Percentiles rank a stretch among this genome's conserved stretches.
Conservation (phyloP, 2,113 vertebrate species). For the Chaetorhynchus papuensis region DNA sequence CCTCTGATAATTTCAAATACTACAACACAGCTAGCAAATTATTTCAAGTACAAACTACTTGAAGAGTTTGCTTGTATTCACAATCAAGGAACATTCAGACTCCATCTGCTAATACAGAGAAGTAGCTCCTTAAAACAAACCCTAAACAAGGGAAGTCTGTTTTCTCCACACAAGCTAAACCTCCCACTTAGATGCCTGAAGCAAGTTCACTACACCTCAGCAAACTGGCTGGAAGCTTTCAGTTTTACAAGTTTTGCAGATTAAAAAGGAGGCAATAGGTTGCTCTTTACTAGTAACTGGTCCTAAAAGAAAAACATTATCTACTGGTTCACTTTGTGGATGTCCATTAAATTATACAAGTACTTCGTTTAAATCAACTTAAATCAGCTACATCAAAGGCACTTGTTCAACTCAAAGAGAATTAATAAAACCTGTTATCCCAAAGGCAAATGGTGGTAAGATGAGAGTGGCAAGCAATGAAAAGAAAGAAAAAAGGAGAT, state of each 20-base stretch:
- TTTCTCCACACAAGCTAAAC: background rate
- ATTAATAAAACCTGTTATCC: constrained; percentile 11
- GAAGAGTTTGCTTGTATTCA: background rate
- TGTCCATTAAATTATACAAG: background rate
- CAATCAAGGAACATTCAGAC: background rate
- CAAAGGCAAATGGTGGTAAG: background rate
- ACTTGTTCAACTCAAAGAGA: background rate
- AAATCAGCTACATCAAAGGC: constrained; percentile 21
- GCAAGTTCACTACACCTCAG: background rate
- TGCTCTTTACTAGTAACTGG: background rate
- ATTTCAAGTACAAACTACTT: background rate
- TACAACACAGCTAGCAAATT: background rate
- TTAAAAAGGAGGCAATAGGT: background rate
- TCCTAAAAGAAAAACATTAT: background rate
- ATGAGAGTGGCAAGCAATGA: background rate
- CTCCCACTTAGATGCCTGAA: background rate
- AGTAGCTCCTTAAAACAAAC: background rate
- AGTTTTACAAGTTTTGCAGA: background rate
- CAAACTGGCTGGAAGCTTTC: background rate
- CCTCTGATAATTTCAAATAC: background rate
- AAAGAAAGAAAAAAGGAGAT: rapidly evolving
- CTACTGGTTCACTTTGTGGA: background rate
- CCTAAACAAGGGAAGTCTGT: background rate
- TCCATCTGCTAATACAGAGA: background rate
- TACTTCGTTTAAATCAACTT: background rate